A percentile compares a stretch with the other conserved stretches of the same genome.
These are phyloP conservation scores for Drosophila hydei DNA, from an alignment of 1,140 invertebrate species.

Conservation along the genomic window DNA sequence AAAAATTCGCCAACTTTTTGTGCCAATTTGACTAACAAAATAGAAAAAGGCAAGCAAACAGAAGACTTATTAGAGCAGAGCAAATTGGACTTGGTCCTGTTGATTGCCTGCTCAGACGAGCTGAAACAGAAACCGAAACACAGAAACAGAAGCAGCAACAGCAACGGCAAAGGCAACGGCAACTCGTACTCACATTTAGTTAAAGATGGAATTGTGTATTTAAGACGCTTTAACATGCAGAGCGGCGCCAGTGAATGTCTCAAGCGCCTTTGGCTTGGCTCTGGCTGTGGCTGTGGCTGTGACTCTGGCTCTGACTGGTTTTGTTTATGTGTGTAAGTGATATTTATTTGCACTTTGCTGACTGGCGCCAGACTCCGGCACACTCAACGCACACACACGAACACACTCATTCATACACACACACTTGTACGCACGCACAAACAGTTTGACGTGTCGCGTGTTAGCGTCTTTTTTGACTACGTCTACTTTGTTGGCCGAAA, in stretches of 20 bases:
- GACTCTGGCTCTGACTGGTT: background rate
- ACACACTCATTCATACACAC: slow-evolving; percentile 8
- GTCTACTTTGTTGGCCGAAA: background rate
- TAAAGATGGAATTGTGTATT: slow-evolving; percentile 16
- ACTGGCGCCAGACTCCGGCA: slow-evolving; percentile 47
- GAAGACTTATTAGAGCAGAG: slow-evolving; percentile 9
- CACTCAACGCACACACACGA: slow-evolving; percentile 16
- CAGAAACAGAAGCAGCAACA: background rate
- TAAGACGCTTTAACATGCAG: slow-evolving; percentile 56
- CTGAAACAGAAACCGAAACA: background rate
- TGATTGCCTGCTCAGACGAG: slow-evolving; percentile 1
- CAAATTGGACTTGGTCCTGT: slow-evolving; percentile 12
- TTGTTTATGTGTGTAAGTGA: slow-evolving; percentile 55
- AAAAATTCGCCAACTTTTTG: background rate
- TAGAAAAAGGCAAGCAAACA: slow-evolving; percentile 12
- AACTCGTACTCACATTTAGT: slow-evolving; percentile 10
- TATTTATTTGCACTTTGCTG: slow-evolving; percentile 63
- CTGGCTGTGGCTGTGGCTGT: too few species aligned
- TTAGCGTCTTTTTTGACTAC: slow-evolving; percentile 24
- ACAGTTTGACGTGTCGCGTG: background rate
- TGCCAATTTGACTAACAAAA: slow-evolving; percentile 13
- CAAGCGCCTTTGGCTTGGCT: slow-evolving; percentile 10
- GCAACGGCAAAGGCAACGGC: background rate
- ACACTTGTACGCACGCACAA: background rate
- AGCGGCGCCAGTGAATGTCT: slow-evolving; percentile 28